A percentile compares a stretch with the other conserved stretches of the same genome.
Conservation (phyloP, 53 echinoderm and acorn worm genomes). For the Echinometra lucunter region DNA sequence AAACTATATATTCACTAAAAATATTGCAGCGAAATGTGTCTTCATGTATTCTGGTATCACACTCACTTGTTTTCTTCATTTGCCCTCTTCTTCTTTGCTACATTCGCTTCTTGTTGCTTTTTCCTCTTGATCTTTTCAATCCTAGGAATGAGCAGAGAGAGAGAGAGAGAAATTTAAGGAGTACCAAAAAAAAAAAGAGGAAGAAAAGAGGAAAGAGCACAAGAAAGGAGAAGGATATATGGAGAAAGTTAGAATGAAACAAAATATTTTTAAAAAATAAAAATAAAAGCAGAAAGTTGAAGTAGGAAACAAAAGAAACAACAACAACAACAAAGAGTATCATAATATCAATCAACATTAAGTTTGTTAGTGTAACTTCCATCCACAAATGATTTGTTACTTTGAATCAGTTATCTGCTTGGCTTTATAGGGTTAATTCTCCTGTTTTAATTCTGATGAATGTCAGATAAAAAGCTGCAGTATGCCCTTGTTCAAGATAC, state of each 20-base stretch:
- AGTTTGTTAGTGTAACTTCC: no score
- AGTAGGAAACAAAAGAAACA: neutral
- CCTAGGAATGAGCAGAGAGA: constrained; percentile 36
- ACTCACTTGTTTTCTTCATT: constrained; percentile 91
- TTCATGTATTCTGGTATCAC: neutral
- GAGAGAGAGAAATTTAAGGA: neutral
- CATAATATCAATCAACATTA: no score
- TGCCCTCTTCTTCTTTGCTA: constrained; percentile 76
- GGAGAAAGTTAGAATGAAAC: no score
- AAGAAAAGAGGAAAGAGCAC: neutral
- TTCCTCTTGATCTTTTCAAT: constrained; percentile 85
- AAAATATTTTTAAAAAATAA: neutral
- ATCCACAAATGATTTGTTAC: no score
- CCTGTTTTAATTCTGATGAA: no score
- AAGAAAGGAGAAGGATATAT: neutral
- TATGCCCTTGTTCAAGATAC: no score
- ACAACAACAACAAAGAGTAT: neutral
- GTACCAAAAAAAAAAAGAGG: neutral
- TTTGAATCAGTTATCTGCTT: no score
- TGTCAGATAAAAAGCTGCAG: no score
- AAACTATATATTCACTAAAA: no score
- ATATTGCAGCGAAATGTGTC: no score
- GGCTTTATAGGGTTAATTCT: no score
- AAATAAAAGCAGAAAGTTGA: neutral
- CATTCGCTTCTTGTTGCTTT: constrained; percentile 82